A percentile compares a stretch with the other conserved stretches of the same genome.
phyloP scores from a whole-genome alignment of 2,113 vertebrate genomes.

The Hydrolagus affinis region DNA sequence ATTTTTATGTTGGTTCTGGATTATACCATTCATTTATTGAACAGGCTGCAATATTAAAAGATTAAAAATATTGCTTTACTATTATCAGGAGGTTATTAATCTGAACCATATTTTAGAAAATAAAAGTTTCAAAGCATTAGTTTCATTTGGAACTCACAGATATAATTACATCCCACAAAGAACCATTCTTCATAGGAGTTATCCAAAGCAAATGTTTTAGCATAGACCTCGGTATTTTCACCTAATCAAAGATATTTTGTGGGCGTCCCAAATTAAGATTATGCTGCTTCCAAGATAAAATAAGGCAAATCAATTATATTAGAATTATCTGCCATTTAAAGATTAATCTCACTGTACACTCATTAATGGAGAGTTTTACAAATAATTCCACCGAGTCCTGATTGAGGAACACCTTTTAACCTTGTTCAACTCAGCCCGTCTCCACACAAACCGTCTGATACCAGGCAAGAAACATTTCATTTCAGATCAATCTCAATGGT shows the following conservation, averaged over 20 bases:
- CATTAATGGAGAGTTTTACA: neutral
- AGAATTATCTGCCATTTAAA: neutral
- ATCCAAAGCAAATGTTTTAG: neutral
- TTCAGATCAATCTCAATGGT: neutral
- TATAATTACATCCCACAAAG: neutral
- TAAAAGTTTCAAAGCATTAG: neutral
- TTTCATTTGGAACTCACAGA: neutral
- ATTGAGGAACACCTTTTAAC: neutral
- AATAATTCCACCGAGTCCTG: neutral
- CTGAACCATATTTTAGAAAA: neutral
- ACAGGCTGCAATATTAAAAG: neutral
- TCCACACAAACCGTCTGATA: neutral
- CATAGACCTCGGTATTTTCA: neutral
- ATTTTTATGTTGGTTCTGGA: too few relatives aligned
- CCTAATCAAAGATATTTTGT: neutral
- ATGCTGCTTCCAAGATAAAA: neutral
- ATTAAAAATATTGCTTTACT: neutral
- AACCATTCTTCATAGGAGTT: neutral
- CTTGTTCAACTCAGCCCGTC: neutral
- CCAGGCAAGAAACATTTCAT: neutral
- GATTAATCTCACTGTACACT: neutral
- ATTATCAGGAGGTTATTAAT: neutral
- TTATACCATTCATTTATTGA: too few relatives aligned
- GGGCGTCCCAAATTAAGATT: neutral
- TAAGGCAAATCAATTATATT: neutral